A percentile compares a stretch with the other conserved stretches of the same genome.
Conservation (phyloP, 2,888 invertebrate species). For the Thereva nobilitata region DNA sequence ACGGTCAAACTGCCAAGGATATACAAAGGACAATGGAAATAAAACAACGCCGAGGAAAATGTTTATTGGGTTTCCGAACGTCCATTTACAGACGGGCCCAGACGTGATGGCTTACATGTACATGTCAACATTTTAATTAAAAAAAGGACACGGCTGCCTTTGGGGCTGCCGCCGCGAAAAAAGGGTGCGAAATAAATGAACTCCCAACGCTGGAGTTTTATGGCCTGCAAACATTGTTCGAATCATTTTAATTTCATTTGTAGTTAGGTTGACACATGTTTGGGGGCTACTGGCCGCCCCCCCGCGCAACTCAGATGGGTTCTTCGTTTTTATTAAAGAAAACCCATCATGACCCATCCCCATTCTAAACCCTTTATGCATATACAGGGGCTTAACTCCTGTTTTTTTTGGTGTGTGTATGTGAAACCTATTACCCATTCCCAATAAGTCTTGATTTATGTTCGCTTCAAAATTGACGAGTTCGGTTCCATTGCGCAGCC, state of each 20-base stretch:
- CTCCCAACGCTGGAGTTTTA: slow-evolving; percentile 32
- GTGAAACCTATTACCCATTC: slow-evolving; percentile 32
- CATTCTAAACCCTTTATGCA: neutral
- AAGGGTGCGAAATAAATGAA: slow-evolving; percentile 42
- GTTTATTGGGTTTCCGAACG: slow-evolving; percentile 41
- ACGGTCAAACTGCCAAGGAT: no score
- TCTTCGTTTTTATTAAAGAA: slow-evolving; percentile 2
- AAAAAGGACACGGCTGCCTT: slow-evolving; percentile 48
- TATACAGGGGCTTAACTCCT: slow-evolving; percentile 8
- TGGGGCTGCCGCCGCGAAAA: slow-evolving; percentile 9
- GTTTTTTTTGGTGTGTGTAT: slow-evolving; percentile 14
- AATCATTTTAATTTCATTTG: slow-evolving; percentile 42
- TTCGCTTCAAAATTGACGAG: slow-evolving; percentile 30
- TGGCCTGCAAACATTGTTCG: slow-evolving; percentile 40
- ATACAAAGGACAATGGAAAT: slow-evolving; percentile 3
- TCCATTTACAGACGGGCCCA: slow-evolving; percentile 29
- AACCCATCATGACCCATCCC: slow-evolving; percentile 11
- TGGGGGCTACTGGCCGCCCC: neutral
- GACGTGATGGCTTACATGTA: slow-evolving; percentile 49
- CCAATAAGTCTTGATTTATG: neutral
- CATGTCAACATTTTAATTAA: slow-evolving; percentile 60
- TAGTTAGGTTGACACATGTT: slow-evolving; percentile 41
- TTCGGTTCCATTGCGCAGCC: slow-evolving; percentile 9
- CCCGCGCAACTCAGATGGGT: slow-evolving; percentile 16
- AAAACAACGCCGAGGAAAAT: slow-evolving; percentile 15